A percentile compares a stretch with the other conserved stretches of the same genome.
phyloP scores from a whole-genome alignment of 2,113 vertebrate genomes.

The Amazona guildingii region DNA sequence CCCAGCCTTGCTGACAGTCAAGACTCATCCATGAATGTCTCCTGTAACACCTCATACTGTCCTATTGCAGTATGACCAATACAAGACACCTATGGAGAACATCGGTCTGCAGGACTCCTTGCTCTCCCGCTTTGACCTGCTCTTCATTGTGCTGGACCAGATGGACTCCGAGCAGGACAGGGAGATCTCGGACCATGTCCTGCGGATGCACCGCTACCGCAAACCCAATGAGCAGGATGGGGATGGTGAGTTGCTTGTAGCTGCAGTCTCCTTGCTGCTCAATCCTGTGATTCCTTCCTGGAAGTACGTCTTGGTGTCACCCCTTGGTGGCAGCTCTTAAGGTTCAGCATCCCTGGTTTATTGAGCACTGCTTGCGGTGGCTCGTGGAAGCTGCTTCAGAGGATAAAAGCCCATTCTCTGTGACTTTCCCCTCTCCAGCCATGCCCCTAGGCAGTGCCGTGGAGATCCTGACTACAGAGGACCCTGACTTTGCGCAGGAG shows the following conservation, averaged over 20 bases:
- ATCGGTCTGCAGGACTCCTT: slow-evolving; percentile 97
- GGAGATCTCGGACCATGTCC: slow-evolving; percentile 93
- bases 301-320: not conserved
- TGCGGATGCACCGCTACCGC: slow-evolving; percentile 95
- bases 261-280: not conserved
- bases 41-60: not conserved
- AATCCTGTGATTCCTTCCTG: not conserved
- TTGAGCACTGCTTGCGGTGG: not conserved
- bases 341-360: not conserved
- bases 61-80: slow-evolving; percentile 89
- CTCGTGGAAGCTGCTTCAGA: not conserved
- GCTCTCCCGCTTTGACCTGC: slow-evolving; percentile 94
- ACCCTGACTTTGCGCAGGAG: slow-evolving; percentile 80
- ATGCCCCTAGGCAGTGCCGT: slow-evolving; percentile 88
- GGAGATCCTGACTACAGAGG: slow-evolving; percentile 89
- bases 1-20: not conserved
- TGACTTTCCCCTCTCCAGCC: slow-evolving; percentile 54
- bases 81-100: slow-evolving; percentile 99
- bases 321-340: not conserved
- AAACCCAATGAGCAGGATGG: slow-evolving; percentile 92
- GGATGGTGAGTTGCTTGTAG: slow-evolving; percentile 78
- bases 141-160: slow-evolving; percentile 97
- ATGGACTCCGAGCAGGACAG: slow-evolving; percentile 95
- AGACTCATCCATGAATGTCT: rapidly evolving
- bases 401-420: not conserved